Percentiles rank a stretch among this genome's conserved stretches.
Conservation (phyloP, 2,797 vertebrate species). For the Chrosomus eos region DNA sequence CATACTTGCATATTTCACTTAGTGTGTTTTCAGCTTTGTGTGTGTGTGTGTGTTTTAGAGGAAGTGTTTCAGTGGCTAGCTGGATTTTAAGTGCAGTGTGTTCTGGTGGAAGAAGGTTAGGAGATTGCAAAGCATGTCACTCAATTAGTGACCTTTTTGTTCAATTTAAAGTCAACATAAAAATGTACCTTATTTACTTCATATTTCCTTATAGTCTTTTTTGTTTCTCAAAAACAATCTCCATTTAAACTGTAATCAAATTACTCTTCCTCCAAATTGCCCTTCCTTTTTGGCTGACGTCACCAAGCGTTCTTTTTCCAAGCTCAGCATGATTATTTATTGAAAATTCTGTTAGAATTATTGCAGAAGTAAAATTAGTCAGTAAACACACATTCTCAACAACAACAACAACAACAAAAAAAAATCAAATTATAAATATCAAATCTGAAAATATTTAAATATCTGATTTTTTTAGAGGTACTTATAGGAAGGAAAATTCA, state of each 20-base stretch:
- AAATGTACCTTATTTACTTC: not conserved
- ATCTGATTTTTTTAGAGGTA: too few relatives aligned
- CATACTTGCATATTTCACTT: conserved; percentile 58
- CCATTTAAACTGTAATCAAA: not conserved
- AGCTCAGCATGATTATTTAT: not conserved
- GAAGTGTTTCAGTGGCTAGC: not conserved
- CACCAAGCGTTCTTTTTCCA: not conserved
- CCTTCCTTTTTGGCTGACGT: not conserved
- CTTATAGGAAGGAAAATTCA: not conserved
- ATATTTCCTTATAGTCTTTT: not conserved
- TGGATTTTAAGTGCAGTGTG: not conserved
- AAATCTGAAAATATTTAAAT: not conserved
- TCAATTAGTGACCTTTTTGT: not conserved
- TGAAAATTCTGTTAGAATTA: not conserved
- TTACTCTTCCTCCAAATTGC: not conserved
- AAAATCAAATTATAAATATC: too few relatives aligned
- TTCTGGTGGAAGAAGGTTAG: not conserved
- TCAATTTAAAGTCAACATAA: not conserved
- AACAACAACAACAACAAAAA: too few relatives aligned
- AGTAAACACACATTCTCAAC: not conserved
- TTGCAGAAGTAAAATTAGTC: not conserved
- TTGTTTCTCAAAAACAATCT: not conserved
- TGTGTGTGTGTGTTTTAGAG: conserved; percentile 32
- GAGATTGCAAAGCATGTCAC: not conserved
- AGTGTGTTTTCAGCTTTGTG: conserved; percentile 49